Base-by-base conservation (phyloP, 2,888 invertebrate species). In the Metopia argyrocephala region DNA sequence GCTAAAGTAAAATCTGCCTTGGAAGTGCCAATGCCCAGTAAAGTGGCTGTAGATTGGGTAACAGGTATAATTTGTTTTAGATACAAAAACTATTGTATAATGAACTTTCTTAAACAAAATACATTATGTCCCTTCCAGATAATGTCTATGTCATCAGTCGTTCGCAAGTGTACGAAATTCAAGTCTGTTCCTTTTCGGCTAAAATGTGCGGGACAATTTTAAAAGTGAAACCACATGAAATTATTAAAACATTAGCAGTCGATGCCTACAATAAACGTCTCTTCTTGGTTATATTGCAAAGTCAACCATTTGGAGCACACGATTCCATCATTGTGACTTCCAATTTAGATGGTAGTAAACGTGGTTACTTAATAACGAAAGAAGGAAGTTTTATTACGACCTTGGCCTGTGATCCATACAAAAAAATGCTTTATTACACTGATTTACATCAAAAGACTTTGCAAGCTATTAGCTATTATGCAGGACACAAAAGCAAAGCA, bases 21-120 rank as follows among this genome's bases (percentile, higher is more conserved):
- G 1, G 86, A 85, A 0, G 86, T 93, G 6, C 85, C 88, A 3
- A 89, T 91, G 18, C 87, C 93, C 15, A 92, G 92, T 0, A 91
- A 93, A 89, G 86, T 96, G 48, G 92, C 94, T 0, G 91, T 95
- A 2, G 96, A 96, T 85, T 96, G 96, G 96, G 89, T 94, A 25
- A 94, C 94, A 0, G 92, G 93, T 12, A 48, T 38, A 73, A 59
- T 62, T 27, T 46, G 3, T 18, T 50, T 21, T 54, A 12, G 15
- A 38, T n/a, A n/a, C n/a, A 38, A 38, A 12, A 38, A 3, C 38
- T 38, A 9, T 12, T 2, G 3, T 12, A 15, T 12, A 12, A 2
- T 3, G 3, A 12, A 38, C 9, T 38, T 38, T 38, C 9, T 38
- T 12, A 12, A 15, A 3, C 3, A 38, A 38, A 38, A 38, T 38